Percentiles rank a stretch among this genome's conserved stretches.
Conservation (phyloP, 1,140 invertebrate genomes). For the Nomia melanderi region DNA sequence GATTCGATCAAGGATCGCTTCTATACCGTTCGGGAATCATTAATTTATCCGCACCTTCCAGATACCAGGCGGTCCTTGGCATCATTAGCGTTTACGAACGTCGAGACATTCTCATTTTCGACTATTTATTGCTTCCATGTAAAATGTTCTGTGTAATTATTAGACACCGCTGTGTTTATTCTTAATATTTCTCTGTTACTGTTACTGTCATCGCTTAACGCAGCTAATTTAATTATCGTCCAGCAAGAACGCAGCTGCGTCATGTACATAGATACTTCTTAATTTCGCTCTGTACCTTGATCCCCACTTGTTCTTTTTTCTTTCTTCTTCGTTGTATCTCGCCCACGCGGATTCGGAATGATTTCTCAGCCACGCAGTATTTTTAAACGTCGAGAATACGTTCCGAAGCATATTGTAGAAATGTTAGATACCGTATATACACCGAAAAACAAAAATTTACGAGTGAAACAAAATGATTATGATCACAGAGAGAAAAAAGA, state of each 20-base stretch:
- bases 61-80: slow-evolving; percentile 21
- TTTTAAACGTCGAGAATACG: slow-evolving; percentile 43
- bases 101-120: slow-evolving; percentile 54
- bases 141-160: slow-evolving; percentile 58
- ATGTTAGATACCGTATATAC: slow-evolving; percentile 48
- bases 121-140: slow-evolving; percentile 67
- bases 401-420: slow-evolving; percentile 50
- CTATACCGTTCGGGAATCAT: slow-evolving; percentile 23
- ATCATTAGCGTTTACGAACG: slow-evolving; percentile 43
- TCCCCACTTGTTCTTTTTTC: slow-evolving; percentile 20
- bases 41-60: slow-evolving; percentile 20
- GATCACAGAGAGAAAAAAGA: slow-evolving; percentile 34
- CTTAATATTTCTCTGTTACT: slow-evolving; percentile 66
- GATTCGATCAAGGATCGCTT: slow-evolving; percentile 30
- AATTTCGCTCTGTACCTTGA: slow-evolving; percentile 13
- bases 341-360: slow-evolving; percentile 23
- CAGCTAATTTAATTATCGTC: slow-evolving; percentile 63
- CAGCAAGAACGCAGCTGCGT: slow-evolving; percentile 36
- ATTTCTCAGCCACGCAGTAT: slow-evolving; percentile 51
- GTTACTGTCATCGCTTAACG: slow-evolving; percentile 57
- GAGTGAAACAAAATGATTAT: neutral
- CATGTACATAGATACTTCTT: slow-evolving; percentile 52
- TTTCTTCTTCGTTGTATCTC: slow-evolving; percentile 13
- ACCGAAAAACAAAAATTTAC: slow-evolving; percentile 32
- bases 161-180: slow-evolving; percentile 69